Evolutionary conservation across 2,113 vertebrate genomes (phyloP).

Genomic region (Rhabdornis inornatus): DNA sequence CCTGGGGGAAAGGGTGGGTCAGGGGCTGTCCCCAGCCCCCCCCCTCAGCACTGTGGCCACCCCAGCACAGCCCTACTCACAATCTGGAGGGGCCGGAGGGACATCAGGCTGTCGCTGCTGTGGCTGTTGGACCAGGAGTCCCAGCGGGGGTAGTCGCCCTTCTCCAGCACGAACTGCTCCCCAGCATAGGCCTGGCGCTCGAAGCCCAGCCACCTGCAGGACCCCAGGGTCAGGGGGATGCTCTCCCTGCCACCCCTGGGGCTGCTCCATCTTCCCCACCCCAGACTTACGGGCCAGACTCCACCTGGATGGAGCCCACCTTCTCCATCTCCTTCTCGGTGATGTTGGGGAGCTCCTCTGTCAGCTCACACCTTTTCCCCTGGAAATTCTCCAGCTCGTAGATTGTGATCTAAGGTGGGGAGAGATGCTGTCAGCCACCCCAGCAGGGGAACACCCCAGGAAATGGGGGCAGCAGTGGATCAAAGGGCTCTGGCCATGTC

Average conservation of each 20-base stretch:
- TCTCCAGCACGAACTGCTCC: slow-evolving; percentile 91
- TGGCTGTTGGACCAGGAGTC: slow-evolving; percentile 91
- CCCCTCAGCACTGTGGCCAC: neutral
- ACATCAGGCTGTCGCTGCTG: slow-evolving; percentile 83
- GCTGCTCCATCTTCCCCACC: neutral
- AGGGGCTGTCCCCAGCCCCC: neutral
- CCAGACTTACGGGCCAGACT: slow-evolving; percentile 82
- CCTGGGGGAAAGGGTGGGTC: slow-evolving; percentile 63
- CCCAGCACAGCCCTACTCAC: slow-evolving; percentile 65
- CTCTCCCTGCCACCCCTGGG: neutral
- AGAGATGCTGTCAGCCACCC: neutral
- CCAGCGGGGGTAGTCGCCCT: slow-evolving; percentile 90
- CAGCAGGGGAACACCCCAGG: neutral
- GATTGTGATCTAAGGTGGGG: slow-evolving; percentile 56
- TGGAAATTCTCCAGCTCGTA: slow-evolving; percentile 86
- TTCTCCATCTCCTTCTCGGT: slow-evolving; percentile 81
- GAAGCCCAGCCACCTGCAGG: slow-evolving; percentile 84
- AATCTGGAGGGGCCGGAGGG: slow-evolving; percentile 83
- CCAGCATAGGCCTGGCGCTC: slow-evolving; percentile 79
- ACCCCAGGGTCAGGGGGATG: neutral
- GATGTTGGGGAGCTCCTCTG: slow-evolving; percentile 81
- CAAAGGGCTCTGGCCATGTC: rapidly evolving
- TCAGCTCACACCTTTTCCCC: slow-evolving; percentile 81
- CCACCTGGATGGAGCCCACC: slow-evolving; percentile 86
- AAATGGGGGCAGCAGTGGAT: neutral